phyloP scores from a whole-genome alignment of 2,797 vertebrate genomes.

The Melanotaenia trifasciata region DNA sequence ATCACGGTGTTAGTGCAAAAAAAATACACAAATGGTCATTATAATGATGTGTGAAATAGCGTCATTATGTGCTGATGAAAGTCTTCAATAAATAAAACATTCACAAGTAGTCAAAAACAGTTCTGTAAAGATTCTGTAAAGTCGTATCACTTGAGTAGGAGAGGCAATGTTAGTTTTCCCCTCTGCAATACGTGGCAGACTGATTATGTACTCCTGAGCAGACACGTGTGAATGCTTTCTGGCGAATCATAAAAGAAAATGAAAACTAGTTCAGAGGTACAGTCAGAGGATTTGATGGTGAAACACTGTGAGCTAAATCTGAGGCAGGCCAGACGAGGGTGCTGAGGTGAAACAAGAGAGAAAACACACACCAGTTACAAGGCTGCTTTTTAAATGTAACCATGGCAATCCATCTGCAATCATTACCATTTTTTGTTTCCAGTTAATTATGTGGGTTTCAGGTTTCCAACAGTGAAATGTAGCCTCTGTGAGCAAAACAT shows the following conservation, averaged over 20 bases:
- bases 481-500: background rate
- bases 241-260: constrained; percentile 2
- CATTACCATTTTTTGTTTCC: background rate
- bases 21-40: constrained; percentile 30
- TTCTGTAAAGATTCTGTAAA: constrained; percentile 3
- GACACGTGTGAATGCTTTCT: constrained; percentile 1
- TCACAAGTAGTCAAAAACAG: background rate
- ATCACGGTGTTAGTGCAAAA: background rate
- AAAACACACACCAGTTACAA: constrained; percentile 10
- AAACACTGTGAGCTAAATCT: constrained; percentile 22
- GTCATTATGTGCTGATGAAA: constrained; percentile 7
- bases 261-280: constrained; percentile 9
- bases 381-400: constrained; percentile 11
- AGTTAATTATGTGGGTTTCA: background rate
- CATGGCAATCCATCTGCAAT: constrained; percentile 14
- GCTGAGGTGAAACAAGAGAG: constrained; percentile 58
- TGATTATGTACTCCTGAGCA: constrained; percentile 5
- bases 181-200: background rate
- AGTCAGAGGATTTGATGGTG: background rate
- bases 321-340: constrained; percentile 60
- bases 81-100: background rate
- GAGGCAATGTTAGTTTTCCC: constrained; percentile 1
- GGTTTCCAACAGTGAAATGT: background rate
- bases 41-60: constrained; percentile 16
- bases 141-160: background rate